Base-by-base conservation (phyloP, 2,888 invertebrate species). In the Hypolimnas misippus region DNA sequence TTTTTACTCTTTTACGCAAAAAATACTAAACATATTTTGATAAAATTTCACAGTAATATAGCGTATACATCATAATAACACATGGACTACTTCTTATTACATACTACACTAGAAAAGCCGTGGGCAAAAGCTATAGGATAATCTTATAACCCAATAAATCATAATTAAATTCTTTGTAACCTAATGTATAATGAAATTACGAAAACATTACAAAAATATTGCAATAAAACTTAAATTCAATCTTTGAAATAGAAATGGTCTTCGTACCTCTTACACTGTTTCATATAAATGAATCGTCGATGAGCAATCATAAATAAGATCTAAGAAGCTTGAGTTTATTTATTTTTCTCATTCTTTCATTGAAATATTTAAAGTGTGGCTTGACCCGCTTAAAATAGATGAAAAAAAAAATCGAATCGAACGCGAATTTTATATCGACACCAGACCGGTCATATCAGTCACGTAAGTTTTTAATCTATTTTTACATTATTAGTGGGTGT, bases 341-440 rank as follows among this genome's bases (percentile, higher is more conserved):
- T 54, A 29, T 62, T 58, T 46, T 19, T 7, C n/a, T 51, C 31
- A 46, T 19, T 62, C 33, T 55, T 51, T 61, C 38, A 55, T 56
- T 49, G 56, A 44, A 46, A 54, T 40, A 63, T 50, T 59, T 40
- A 19, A 54, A 54, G 14, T 42, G 58, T 44, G 33, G 33, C 19
- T 42, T 59, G 66, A 61, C 55, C 55, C 46, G 55, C 21, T 57
- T 63, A 5, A 42, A 55, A 38, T 35, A 2, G 21, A 55, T 55
- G 49, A 21, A 8, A 42, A 42, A 57, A 33, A 51, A 46, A 53
- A 35, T 10, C 44, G 10, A 10, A 54, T 54, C 35, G 19, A 58
- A 51, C 14, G 51, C 31, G 10, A 58, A 42, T 58, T 42, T 40
- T 16, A 42, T 19, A 35, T 17, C 49, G 51, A 25, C 40, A 42